phyloP scores from a whole-genome alignment of 2,113 vertebrate genomes.

The Thamnophis sirtalis region DNA sequence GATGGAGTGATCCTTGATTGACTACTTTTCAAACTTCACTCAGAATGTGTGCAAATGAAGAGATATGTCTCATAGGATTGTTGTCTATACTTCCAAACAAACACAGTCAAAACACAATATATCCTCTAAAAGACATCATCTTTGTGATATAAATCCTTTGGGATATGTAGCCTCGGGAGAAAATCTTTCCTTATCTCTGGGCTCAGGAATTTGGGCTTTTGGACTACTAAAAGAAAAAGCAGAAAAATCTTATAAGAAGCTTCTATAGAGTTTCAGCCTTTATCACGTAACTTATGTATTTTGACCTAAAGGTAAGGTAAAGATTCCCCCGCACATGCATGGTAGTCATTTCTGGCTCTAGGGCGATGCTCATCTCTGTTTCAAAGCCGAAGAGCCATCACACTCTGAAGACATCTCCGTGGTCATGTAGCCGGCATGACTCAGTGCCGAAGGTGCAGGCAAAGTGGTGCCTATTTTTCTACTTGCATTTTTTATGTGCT shows the following conservation, averaged over 20 bases:
- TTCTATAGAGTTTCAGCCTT: background rate
- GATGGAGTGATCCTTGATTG: background rate
- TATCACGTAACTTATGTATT: background rate
- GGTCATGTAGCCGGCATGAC: too few species aligned
- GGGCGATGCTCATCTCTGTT: too few species aligned
- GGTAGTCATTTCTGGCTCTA: too few species aligned
- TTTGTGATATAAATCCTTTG: conserved; percentile 7
- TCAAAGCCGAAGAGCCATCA: too few species aligned
- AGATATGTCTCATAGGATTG: background rate
- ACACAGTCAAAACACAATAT: background rate
- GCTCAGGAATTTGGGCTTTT: background rate
- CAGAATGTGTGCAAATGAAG: background rate
- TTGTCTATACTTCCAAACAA: conserved; percentile 21
- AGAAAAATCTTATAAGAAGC: background rate
- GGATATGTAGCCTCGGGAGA: background rate
- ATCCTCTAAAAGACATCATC: background rate
- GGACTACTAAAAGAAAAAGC: background rate
- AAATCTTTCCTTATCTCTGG: background rate
- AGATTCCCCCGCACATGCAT: too few species aligned
- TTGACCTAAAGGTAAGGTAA: background rate
- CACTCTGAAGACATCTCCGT: too few species aligned
- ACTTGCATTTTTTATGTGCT: too few species aligned
- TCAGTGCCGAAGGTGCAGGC: too few species aligned
- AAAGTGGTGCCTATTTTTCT: too few species aligned
- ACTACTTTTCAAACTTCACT: fast-evolving